Percentiles rank a stretch among this genome's conserved stretches.
Evolutionary conservation across 2,797 vertebrate genomes (phyloP).

Genomic region (Sebastes iracundus): DNA sequence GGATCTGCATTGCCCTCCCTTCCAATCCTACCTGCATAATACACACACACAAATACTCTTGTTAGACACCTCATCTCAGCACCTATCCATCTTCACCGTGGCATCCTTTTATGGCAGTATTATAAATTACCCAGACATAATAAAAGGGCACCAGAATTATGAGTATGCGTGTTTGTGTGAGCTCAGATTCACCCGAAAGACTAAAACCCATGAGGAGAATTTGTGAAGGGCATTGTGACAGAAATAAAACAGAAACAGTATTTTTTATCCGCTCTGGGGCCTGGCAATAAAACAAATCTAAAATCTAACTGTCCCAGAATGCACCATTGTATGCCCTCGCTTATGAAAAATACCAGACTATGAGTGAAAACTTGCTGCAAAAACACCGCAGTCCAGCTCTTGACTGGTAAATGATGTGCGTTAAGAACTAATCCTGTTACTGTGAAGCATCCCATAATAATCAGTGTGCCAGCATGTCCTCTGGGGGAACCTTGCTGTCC

Average conservation of each 20-base stretch:
- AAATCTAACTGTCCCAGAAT: constrained; percentile 19
- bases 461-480: constrained; percentile 50
- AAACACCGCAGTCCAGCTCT: neutral
- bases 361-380: constrained; percentile 6
- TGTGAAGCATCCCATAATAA: constrained; percentile 61
- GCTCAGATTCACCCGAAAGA: neutral
- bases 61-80: neutral
- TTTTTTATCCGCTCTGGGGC: constrained; percentile 25
- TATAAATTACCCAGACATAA: neutral
- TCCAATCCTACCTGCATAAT: neutral
- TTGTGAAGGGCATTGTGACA: constrained; percentile 37
- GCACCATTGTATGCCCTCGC: neutral
- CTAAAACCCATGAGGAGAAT: constrained; percentile 2
- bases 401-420: constrained; percentile 24
- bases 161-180: neutral
- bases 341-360: neutral
- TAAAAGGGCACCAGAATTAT: neutral
- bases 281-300: constrained; percentile 10
- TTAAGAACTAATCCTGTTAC: constrained; percentile 52
- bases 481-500: constrained; percentile 45
- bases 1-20: neutral
- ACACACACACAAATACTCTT: neutral
- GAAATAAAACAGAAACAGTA: constrained; percentile 6
- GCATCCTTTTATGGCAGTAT: constrained; percentile 1
- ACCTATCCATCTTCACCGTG: neutral